Evolutionary conservation across 2,888 invertebrate species (phyloP), one percentile per base, ranked within the genome.

Genomic region (Hyposoter didymator): DNA sequence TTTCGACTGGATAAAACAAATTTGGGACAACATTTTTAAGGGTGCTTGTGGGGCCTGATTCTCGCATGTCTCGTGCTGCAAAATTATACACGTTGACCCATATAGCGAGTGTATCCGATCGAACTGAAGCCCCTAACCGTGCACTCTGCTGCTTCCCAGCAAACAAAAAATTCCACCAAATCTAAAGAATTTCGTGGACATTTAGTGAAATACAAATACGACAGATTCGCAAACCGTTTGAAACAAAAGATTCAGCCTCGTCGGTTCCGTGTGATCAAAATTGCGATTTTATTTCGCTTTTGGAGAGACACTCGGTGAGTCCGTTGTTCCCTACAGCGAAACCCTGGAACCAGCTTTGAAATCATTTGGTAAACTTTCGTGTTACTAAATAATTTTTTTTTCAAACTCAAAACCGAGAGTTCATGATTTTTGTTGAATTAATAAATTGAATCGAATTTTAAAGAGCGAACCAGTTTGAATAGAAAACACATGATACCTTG

Each of bases 81-180:
- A 43, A 39, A 64, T 19, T 28, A 22, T 22, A 32, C 22, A n/a
- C 66, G 28, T 43, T 62, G 72, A 82, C 67, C 35, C 62, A 28
- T 28, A 59, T 59, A 78, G 49, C 64, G 75, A 64, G 70, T 75
- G 47, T 47, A 84, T 62, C 47, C 67, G 80, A 81, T 78, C 80
- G 81, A 81, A 78, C 47, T 59, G 62, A 76, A 80, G 80, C 72
- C 79, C 32, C 49, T 74, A 66, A 80, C 73, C 52, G 64, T 75
- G 78, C 47, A 39, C 8, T 22, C 47, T 64, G 45, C 32, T 52
- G 39, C n/a, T 12, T 62, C 62, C 28, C 6, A n/a, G 55, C 28
- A 28, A 3, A 59, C 22, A 22, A 5, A 22, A 67, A n/a, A 52
- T 28, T 59, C 43, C 28, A 1, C 35, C 2, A 1, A 22, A 14